Base-by-base conservation (phyloP, 92 coral and sea anemone species). In the Anthopleura xanthogrammica region DNA sequence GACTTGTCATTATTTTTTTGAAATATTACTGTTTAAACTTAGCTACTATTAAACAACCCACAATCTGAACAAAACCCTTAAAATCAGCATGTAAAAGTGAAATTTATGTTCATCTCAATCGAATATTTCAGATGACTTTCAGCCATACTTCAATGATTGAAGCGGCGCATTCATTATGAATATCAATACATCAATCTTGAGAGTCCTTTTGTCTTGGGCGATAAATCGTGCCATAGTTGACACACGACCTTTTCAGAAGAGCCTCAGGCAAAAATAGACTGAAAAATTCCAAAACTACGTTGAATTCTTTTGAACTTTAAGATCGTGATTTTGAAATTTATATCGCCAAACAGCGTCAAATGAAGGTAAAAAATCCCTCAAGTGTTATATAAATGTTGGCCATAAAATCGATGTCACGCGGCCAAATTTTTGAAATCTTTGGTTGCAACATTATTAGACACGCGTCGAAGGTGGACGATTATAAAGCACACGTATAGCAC, bases 181-280 rank as follows among this genome's bases (percentile, higher is more conserved):
- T 68, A 68, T 68, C 74, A 68, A 68, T 36, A 8, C 3, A 29
- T 68, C 41, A 23, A 65, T 23, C 42, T 68, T 36, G 43, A 68
- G 74, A 68, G 41, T 68, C 17, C 74, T 68, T 23, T 68, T 64
- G 74, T 68, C 17, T 36, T 23, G 58, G 8, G 36, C 70, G 36
- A 62, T 62, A 62, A 62, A 20, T 62, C 3, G 36, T 62, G 70
- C 80, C 54, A 22, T 54, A 19, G 19, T 54, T 77, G 81, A 79
- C 82, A 79, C 82, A 79, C 82, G 82, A 79, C 82, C 54, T 56
- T 57, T 14, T 42, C 42, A 54, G 46, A 46, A 57, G 54, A 39
- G 52, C 82, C 72, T 23, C 52, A 40, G 54, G 82, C 82, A 11
- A 54, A 46, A 79, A 76, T 42, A 76, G 41, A 22, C 22, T 68